Evolutionary conservation across 2,797 vertebrate genomes (phyloP), one percentile per base, ranked within the genome.

Genomic region (Halcyon badia): DNA sequence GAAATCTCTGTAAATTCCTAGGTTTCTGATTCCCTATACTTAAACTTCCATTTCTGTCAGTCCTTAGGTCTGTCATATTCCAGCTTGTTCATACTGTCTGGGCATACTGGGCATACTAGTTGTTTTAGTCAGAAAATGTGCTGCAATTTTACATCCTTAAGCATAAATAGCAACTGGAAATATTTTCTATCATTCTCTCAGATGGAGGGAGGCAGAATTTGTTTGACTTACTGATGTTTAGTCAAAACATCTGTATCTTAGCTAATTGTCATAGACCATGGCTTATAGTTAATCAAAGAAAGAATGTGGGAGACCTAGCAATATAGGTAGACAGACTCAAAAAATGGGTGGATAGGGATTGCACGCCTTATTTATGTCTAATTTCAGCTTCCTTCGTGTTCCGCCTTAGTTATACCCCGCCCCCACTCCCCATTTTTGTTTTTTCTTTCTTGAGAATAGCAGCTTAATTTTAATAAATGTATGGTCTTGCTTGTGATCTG

Each of bases 181-280:
- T 0, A 4, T 52, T 79, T 69, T 26, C 26, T 64, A 6, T 35
- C 19, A 7, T 72, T 87, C 6, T 80, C 15, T 10, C 4, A 52
- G 30, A 31, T 16, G 11, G 24, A 82, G 35, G 25, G 3, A 75
- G 12, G 18, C 65, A 66, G 61, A 72, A 71, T 41, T 64, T 51
- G 2, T 87, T 37, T 76, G 28, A 49, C 13, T 68, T 86, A 54
- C 7, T 54, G 14, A 26, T 26, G 7, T 39, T 61, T 37, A 61
- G 2, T 12, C 1, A 6, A 31, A 10, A 10, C 1, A 22, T 31
- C 25, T 11, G 0, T 73, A 35, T 41, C 42, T 46, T 73, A 72
- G 5, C 6, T 65, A 84, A 62, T 37, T 58, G 41, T 8, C 16
- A 58, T 14, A 66, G 30, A 49, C 22, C 22, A 51, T 19, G 14